Conservation (phyloP, 1,140 invertebrate genomes). For the Atta cephalotes region DNA sequence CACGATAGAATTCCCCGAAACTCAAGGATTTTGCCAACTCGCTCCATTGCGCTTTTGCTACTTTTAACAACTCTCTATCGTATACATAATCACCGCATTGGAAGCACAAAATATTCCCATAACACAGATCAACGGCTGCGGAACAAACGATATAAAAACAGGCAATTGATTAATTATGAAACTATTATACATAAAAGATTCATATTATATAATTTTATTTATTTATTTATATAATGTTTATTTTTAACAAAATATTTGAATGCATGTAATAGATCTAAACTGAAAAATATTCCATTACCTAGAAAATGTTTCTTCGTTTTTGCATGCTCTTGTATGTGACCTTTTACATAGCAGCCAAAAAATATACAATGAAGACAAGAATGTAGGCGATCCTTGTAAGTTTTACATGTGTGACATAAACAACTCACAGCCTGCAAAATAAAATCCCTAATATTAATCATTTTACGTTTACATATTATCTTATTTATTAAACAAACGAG, state of each 20-base stretch:
- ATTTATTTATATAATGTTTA: conserved; percentile 1
- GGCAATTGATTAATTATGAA: neutral
- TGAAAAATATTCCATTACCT: conserved; percentile 82
- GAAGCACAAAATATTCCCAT: conserved; percentile 96
- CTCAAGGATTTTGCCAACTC: conserved; percentile 88
- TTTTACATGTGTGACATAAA: conserved; percentile 92
- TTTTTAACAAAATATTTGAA: neutral
- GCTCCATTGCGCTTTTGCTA: conserved; percentile 89
- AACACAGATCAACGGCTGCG: conserved; percentile 93
- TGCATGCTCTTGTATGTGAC: conserved; percentile 95
- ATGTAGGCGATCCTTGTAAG: conserved; percentile 92
- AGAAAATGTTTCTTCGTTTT: conserved; percentile 93
- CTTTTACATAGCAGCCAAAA: conserved; percentile 94
- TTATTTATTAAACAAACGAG: neutral
- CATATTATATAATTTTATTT: conserved; percentile 10
- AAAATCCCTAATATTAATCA: conserved; percentile 22
- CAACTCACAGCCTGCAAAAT: conserved; percentile 90
- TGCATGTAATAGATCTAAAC: neutral
- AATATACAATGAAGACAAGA: conserved; percentile 96
- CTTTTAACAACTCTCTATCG: conserved; percentile 90
- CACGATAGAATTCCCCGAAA: conserved; percentile 90
- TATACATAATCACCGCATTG: conserved; percentile 97
- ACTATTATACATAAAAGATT: neutral
- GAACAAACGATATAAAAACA: conserved; percentile 24
- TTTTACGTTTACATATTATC: neutral